These are phyloP conservation scores for Catocala fraxini DNA, from an alignment of 2,888 invertebrate species.

Conservation along the genomic window DNA sequence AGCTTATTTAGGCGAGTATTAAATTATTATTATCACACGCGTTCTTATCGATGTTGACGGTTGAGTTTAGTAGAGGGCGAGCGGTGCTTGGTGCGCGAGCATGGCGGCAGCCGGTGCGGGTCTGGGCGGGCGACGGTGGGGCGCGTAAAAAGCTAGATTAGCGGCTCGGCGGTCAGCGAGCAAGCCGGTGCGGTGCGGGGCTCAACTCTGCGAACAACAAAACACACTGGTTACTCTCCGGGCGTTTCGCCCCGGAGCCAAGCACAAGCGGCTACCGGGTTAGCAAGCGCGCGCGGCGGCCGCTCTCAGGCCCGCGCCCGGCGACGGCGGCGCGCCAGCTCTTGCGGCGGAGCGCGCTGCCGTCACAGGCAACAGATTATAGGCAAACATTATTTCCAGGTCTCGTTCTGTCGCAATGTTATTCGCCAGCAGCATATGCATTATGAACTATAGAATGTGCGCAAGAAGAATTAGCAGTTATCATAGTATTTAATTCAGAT, in stretches of 20 bases:
- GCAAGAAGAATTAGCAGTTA: conserved; percentile 66
- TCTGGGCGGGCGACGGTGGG: conserved; percentile 82
- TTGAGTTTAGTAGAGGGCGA: conserved; percentile 86
- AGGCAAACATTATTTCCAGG: conserved; percentile 60
- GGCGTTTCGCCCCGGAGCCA: conserved; percentile 83
- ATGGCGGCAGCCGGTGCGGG: conserved; percentile 82
- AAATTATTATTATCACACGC: conserved; percentile 85
- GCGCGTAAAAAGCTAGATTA: conserved; percentile 87
- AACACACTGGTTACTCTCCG: conserved; percentile 87
- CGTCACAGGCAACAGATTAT: conserved; percentile 59
- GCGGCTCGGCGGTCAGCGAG: conserved; percentile 87
- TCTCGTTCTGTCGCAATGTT: conserved; percentile 62
- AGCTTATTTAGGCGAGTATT: conserved; percentile 86
- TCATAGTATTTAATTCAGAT: conserved; percentile 53
- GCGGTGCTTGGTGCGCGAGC: conserved; percentile 86
- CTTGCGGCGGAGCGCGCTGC: conserved; percentile 24
- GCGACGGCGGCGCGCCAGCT: conserved; percentile 30
- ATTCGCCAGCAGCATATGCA: conserved; percentile 67
- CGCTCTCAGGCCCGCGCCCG: conserved; percentile 70
- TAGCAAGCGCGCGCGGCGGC: conserved; percentile 80
- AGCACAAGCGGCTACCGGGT: conserved; percentile 87
- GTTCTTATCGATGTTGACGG: conserved; percentile 86
- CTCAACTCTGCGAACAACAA: conserved; percentile 88
- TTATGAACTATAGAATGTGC: conserved; percentile 63
- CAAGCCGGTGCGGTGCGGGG: conserved; percentile 87